Base-by-base conservation (phyloP, 1,140 invertebrate genomes). In the Drosophila arizonae region DNA sequence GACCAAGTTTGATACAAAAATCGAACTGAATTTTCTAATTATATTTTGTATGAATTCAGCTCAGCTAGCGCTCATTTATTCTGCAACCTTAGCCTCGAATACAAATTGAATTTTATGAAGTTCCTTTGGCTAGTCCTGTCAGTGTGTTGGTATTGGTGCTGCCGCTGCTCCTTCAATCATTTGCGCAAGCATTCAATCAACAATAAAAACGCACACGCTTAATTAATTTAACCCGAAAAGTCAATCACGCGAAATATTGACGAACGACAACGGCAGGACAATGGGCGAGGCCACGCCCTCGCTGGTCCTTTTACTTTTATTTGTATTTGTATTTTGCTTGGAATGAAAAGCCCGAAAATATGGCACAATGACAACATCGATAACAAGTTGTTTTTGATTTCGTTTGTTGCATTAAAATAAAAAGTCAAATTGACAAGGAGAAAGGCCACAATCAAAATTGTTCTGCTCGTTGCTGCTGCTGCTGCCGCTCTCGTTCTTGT, bases 171-270 rank as follows among this genome's bases (percentile, higher is more conserved):
- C 5, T 50, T 54, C 30, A 51, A 57, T 52, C 64, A 57, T 57
- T 57, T 63, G 58, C 26, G n/a, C 57, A 57, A 46, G 61, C 50
- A 79, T 86, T 87, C 79, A 82, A 87, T 82, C 84, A 87, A 72
- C 82, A 87, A 82, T 88, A 88, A 88, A 82, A 88, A 88, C 76
- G 84, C 82, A 88, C 84, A 88, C 82, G 84, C 82, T 79, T 87
- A 88, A 88, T 87, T 87, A 87, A 87, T 79, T 87, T 88, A 87
- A 87, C 82, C 84, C 76, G 66, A 88, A 86, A 87, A 88, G 63
- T 77, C 82, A 87, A 68, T 78, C 84, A 87, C 64, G 79, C 79
- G 82, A 82, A 77, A 77, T 52, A 64, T 74, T 77, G 72, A 79
- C 76, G 76, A 88, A 71, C 75, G 69, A 52, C 72, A 78, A 55